These are phyloP conservation scores for Emesis furor DNA, from an alignment of 2,888 invertebrate species.

Conservation along the genomic window DNA sequence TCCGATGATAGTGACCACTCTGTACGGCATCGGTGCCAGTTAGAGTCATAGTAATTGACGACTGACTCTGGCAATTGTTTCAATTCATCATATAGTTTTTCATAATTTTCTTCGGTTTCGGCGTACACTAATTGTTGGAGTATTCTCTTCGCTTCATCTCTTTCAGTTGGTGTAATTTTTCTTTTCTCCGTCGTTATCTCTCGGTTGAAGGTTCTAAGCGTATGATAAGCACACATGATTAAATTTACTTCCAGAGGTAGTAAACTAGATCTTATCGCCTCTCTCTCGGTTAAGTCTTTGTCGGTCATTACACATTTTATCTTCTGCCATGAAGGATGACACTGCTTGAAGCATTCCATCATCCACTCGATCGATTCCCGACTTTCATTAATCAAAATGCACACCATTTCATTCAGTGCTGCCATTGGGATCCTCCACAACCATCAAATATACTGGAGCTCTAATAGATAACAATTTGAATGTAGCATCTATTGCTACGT, in stretches of 20 bases:
- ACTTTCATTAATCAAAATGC: slow-evolving; percentile 40
- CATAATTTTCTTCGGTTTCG: slow-evolving; percentile 22
- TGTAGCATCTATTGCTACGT: slow-evolving; percentile 39
- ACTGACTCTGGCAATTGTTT: slow-evolving; percentile 34
- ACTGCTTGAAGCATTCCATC: slow-evolving; percentile 39
- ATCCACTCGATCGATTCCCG: slow-evolving; percentile 45
- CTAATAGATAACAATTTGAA: slow-evolving; percentile 45
- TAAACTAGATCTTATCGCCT: slow-evolving; percentile 36
- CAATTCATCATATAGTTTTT: slow-evolving; percentile 10
- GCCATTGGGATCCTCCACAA: slow-evolving; percentile 41
- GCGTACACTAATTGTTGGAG: background rate
- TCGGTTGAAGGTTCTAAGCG: slow-evolving; percentile 39
- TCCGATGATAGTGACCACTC: background rate
- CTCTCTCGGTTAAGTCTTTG: slow-evolving; percentile 39
- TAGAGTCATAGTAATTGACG: slow-evolving; percentile 28
- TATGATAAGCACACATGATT: slow-evolving; percentile 43
- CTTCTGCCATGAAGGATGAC: slow-evolving; percentile 34
- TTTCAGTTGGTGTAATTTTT: slow-evolving; percentile 19
- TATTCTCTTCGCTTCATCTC: too few species aligned
- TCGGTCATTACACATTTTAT: slow-evolving; percentile 46
- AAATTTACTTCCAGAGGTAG: slow-evolving; percentile 28
- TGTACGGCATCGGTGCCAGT: background rate
- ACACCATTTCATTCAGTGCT: slow-evolving; percentile 40
- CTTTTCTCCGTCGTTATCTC: slow-evolving; percentile 42
- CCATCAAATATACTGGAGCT: slow-evolving; percentile 44